phyloP scores from a whole-genome alignment of 1,140 invertebrate genomes.

The Tetramorium parvispinum region DNA sequence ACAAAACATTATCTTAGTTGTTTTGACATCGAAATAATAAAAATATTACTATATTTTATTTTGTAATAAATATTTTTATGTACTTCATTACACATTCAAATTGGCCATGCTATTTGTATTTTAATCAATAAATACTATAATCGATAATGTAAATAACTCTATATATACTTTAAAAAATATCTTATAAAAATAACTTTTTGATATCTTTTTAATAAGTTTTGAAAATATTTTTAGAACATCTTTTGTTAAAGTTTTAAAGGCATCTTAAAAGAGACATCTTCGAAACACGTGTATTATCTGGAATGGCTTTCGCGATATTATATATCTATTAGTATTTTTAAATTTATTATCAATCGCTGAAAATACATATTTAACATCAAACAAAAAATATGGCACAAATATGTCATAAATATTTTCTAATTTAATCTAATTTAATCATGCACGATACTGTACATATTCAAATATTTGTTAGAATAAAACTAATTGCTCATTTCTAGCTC shows the following conservation, averaged over 20 bases:
- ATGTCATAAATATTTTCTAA: not conserved
- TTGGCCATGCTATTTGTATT: not conserved
- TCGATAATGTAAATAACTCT: not conserved
- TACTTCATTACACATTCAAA: not conserved
- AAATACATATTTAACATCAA: not conserved
- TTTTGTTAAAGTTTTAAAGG: not conserved
- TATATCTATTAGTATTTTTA: not conserved
- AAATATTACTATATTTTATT: not conserved
- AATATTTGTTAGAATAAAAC: not conserved
- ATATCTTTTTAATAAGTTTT: not conserved
- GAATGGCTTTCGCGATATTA: not conserved
- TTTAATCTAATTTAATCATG: not conserved
- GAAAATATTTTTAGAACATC: not conserved
- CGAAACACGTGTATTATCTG: not conserved
- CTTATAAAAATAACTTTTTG: not conserved
- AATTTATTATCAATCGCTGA: not conserved
- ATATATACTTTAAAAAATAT: not conserved
- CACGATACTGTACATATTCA: not conserved
- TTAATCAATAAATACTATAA: not conserved
- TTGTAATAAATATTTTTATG: not conserved
- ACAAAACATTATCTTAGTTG: not conserved
- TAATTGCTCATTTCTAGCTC: not conserved
- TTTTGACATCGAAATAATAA: not conserved
- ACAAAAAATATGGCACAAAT: not conserved
- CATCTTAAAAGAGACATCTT: not conserved